Base-by-base conservation (phyloP, 2,797 vertebrate species). In the Scolopax rusticola region DNA sequence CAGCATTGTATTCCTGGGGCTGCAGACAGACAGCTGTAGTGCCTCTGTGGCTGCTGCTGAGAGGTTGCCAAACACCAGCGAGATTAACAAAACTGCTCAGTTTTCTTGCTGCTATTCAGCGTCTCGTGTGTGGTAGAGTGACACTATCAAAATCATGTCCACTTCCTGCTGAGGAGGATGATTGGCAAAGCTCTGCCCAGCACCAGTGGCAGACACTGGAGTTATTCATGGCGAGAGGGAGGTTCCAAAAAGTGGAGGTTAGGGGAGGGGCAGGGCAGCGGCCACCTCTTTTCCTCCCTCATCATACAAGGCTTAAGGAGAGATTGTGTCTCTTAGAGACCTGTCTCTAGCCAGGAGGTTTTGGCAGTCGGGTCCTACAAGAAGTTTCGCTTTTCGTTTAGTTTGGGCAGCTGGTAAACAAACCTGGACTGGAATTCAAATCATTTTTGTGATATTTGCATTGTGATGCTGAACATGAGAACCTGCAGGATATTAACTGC, bases 31-130 rank as follows among this genome's bases (percentile, higher is more conserved):
- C 95, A 96, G 95, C 95, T 97, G 95, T 96, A 97, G 95, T 92
- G 95, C 91, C 73, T 96, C 95, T 91, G 93, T 96, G 90, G 95
- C 92, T 83, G 89, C 89, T 96, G 95, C 95, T 93, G 96, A 95
- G 95, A 96, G 87, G 76, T 92, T 96, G 96, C 95, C 96, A 97
- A 96, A 93, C 93, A 91, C 84, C 92, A 96, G 95, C 0, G 50
- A 96, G 92, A 97, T 95, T 96, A 96, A 96, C 96, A 96, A 95
- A 96, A 96, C 96, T 96, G 95, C 95, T 97, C 96, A 96, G 96
- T 96, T 97, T 97, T 85, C 95, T 95, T 87, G 95, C 92, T 93
- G 95, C 90, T 97, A 96, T 96, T 97, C 92, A 95, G 92, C 20
- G 53, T 96, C 82, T 94, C 57, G 64, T 93, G 96, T 94, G 89